phyloP scores from a whole-genome alignment of 2,888 invertebrate species.

The Stenotaenia linearis region DNA sequence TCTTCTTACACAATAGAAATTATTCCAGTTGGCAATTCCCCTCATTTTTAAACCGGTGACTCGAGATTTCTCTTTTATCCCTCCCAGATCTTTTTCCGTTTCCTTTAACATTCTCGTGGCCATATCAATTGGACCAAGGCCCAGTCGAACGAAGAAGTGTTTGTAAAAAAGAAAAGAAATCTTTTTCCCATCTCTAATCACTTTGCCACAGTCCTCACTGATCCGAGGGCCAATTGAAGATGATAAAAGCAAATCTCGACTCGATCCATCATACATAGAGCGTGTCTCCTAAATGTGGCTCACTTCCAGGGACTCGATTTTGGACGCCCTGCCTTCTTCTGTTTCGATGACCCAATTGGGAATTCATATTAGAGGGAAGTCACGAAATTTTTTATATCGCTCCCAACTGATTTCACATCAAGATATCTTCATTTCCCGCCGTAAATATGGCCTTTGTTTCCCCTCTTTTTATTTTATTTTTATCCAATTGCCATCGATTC shows the following conservation, averaged over 20 bases:
- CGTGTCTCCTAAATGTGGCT: slow-evolving; percentile 19
- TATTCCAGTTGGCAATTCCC: not conserved
- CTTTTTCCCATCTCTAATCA: slow-evolving; percentile 14
- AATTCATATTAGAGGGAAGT: slow-evolving; percentile 11
- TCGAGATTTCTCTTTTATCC: not conserved
- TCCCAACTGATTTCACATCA: not conserved
- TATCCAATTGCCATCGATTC: not conserved
- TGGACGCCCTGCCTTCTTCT: not conserved
- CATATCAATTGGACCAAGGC: not conserved
- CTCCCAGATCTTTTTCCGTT: not conserved
- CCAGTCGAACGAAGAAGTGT: not conserved
- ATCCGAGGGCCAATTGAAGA: slow-evolving; percentile 1
- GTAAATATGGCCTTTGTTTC: not conserved
- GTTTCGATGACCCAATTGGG: slow-evolving; percentile 14
- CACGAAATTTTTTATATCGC: slow-evolving; percentile 1
- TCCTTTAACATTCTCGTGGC: not conserved
- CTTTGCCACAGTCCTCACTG: not conserved
- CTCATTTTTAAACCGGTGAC: not conserved
- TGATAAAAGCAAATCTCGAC: slow-evolving; percentile 15
- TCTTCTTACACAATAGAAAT: slow-evolving; percentile 6
- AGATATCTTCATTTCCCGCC: not conserved
- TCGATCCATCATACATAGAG: slow-evolving; percentile 6
- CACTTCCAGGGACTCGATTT: slow-evolving; percentile 11
- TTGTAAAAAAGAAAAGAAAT: not conserved
- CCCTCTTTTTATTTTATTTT: not conserved